Base-by-base conservation (phyloP, 2,113 vertebrate genomes). In the Potamarius usumacintae region DNA sequence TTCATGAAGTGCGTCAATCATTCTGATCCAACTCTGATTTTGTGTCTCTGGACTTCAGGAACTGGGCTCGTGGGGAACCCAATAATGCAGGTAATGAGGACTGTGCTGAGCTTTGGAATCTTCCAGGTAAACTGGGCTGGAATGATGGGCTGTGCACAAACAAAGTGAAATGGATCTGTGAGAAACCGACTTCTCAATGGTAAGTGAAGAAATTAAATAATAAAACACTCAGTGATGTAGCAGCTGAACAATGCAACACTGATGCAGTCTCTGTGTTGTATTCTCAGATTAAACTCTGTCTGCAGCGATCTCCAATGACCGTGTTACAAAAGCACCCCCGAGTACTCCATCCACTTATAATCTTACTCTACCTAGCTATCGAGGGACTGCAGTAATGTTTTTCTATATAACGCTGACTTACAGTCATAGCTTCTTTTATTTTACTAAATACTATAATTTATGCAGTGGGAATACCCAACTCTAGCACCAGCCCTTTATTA, bases 71-170 rank as follows among this genome's bases (percentile, higher is more conserved):
- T 2, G 79, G 55, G 7, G 79, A 81, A 60, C 79, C 79, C 4
- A 81, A 81, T 22, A 2, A 81, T 42, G 2, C 2, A 1, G 79
- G 18, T 20, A 60, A 42, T 1, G 79, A 81, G 55, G 79, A 81
- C 79, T 81, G 79, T 60, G 79, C 79, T 60, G 79, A 81, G 79
- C 6, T 81, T 42, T 42, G 55, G 55, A 57, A 30, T 22, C 10
- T 22, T 60, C 27, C 5, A 7, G 79, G 15, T 20, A 81, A 81
- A 42, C 0, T 25, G 1, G 55, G 55, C 57, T 81, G 79, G 79
- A 81, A 81, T 3, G 79, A 81, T 5, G 2, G n/a, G 50, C 30
- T 48, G 1, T 53, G 72, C 7, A 14, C 8, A 17, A 4, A 18
- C n/a, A 10, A 20, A 82, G 11, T 12, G 15, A 27, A 27, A 72